Base-by-base conservation (phyloP, 2,113 vertebrate genomes). In the Scophthalmus maximus region DNA sequence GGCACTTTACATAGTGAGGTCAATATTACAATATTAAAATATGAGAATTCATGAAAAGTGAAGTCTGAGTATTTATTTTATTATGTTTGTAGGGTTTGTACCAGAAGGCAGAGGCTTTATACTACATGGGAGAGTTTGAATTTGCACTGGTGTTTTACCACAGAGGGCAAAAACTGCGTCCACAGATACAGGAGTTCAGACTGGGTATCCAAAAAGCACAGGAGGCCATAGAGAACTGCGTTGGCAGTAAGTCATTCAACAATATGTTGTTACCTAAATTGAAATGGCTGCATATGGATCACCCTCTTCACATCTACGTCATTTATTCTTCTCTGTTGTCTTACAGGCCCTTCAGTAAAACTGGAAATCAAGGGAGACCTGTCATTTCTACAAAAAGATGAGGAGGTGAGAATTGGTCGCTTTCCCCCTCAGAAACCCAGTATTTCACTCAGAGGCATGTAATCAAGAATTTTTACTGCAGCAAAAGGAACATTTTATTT, bases 131-230 rank as follows among this genome's bases (percentile, higher is more conserved):
- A 0, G 95, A 99, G 52, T 98, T 99, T 75, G 97, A 98, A 78
- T 98, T 96, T 40, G 97, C 96, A 0, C 85, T 98, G 51, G 95
- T 98, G 68, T 98, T 95, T 87, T 98, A 96, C 61, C 96, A 97
- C 62, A 92, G 95, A 77, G 96, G 96, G 53, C 84, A 88, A 42
- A 94, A 93, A 38, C 84, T 98, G 1, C 94, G 95, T 3, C 95
- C 97, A 0, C 95, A 97, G 9, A 80, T 93, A 0, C 92, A 92
- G 26, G 91, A 94, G 76, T 97, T 98, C 93, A 93, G 89, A 53
- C 90, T 97, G 57, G 98, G 98, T 1, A 97, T 99, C 72, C 95
- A 98, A 87, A 99, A 98, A 81, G 94, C 93, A 2, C 93, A 96
- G 70, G 95, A 97, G 83, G 96, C 96, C 0, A 98, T 98, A 23